A percentile compares a stretch with the other conserved stretches of the same genome.
Evolutionary conservation across 2,888 invertebrate species (phyloP).

Genomic region (Drosophila hamatofila): DNA sequence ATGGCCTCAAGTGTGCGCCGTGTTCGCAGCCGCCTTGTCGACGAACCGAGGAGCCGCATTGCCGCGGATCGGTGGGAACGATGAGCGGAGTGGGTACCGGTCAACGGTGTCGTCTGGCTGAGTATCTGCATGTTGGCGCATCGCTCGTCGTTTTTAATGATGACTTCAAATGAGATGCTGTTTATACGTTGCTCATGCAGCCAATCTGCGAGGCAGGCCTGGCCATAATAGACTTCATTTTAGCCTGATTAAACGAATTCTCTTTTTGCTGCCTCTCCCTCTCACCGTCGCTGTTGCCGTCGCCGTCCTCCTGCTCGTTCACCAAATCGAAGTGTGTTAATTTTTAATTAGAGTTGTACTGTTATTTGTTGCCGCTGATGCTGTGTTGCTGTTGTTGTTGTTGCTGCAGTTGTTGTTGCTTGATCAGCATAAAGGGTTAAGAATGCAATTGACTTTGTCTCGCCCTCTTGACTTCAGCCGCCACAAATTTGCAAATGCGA

Average conservation of each 20-base stretch:
- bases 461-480: constrained; percentile 74
- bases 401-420: constrained; percentile 27
- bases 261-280: constrained; percentile 12
- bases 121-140: constrained; percentile 64
- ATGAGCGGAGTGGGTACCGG: constrained; percentile 11
- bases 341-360: constrained; percentile 79
- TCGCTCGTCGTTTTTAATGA: constrained; percentile 75
- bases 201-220: constrained; percentile 60
- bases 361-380: constrained; percentile 71
- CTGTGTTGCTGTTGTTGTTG: constrained; percentile 20
- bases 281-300: constrained; percentile 15
- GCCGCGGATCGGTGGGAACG: constrained; percentile 26
- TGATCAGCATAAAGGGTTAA: constrained; percentile 75
- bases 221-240: constrained; percentile 79
- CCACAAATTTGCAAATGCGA: constrained; percentile 75
- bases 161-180: constrained; percentile 80
- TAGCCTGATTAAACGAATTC: constrained; percentile 73
- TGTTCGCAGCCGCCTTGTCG: constrained; percentile 52
- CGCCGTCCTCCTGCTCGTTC: constrained; percentile 18
- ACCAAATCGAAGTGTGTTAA: constrained; percentile 65
- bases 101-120: constrained; percentile 35
- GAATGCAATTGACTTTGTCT: constrained; percentile 80
- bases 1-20: constrained; percentile 80
- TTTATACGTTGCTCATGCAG: constrained; percentile 53
- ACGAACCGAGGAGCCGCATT: constrained; percentile 12